Base-by-base conservation (phyloP, 2,797 vertebrate genomes). In the Aratinga solstitialis region DNA sequence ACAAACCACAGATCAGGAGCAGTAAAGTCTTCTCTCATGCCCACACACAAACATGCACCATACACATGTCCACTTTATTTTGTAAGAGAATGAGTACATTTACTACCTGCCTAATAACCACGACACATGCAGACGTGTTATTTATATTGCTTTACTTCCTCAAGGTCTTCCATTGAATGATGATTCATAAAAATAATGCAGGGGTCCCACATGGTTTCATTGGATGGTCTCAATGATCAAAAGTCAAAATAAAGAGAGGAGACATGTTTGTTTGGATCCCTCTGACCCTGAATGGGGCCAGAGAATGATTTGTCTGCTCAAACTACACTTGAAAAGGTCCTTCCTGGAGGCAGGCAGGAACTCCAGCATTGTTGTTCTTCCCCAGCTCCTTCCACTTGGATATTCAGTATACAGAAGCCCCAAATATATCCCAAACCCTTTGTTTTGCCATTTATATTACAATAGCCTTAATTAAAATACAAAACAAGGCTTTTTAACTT, bases 401-500 rank as follows among this genome's bases (percentile, higher is more conserved):
- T 16, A 68, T 69, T 67, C 78, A 62, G 42, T 63, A 63, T 63
- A 79, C 26, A 88, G 38, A 73, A 56, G 36, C 69, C 51, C 29
- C 38, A 89, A 20, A 88, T 59, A 79, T 84, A 93, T 73, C 65
- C 66, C 59, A 54, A 47, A 24, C 22, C n/a, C 85, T 84, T 48
- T 77, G 86, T 90, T 96, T 94, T 84, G 78, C 78, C 78, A 71
- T 87, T 94, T 86, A 92, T 50, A 87, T 95, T 95, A 86, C 53
- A 81, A 87, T 42, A 53, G 47, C 78, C 84, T 87, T 94, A 45
- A 95, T 90, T 95, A 95, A 95, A 94, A 90, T n/a, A 89, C 74
- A 95, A 93, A 93, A 94, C 65, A 59, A 62, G 65, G 80, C 89
- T 88, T 89, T 92, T 96, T 84, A 90, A 90, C 83, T 94, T 95